Evolutionary conservation across 2,113 vertebrate species (phyloP).

Genomic region (Jacana jacana): DNA sequence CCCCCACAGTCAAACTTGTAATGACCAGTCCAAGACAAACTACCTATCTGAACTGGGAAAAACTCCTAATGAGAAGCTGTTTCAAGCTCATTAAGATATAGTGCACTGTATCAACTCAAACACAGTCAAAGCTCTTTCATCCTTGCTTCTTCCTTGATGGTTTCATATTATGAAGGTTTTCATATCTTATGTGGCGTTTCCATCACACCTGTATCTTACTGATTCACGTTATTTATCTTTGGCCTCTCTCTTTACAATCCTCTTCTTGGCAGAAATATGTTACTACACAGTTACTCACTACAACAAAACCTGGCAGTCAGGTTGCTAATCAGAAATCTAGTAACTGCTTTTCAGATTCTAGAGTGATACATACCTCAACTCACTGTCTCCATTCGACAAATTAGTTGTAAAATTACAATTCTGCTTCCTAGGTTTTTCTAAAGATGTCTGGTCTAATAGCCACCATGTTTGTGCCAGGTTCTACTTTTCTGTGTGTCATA

Average conservation of each 20-base stretch:
- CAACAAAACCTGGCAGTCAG: neutral
- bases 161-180: neutral
- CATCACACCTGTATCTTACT: neutral
- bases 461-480: neutral
- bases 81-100: neutral
- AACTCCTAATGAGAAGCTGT: neutral
- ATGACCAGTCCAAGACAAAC: neutral
- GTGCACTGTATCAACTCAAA: neutral
- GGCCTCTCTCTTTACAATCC: neutral
- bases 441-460: neutral
- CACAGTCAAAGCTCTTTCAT: neutral
- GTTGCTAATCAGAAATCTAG: neutral
- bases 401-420: neutral
- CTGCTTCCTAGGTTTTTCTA: neutral
- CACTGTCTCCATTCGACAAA: neutral
- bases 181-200: neutral
- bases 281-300: neutral
- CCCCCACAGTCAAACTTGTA: neutral
- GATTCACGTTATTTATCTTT: neutral
- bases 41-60: neutral
- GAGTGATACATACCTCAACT: neutral
- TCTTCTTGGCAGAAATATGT: neutral
- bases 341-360: neutral
- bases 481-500: neutral
- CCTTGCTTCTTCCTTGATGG: neutral